phyloP scores from a whole-genome alignment of 2,888 invertebrate genomes.

The Andrena trimmerana region DNA sequence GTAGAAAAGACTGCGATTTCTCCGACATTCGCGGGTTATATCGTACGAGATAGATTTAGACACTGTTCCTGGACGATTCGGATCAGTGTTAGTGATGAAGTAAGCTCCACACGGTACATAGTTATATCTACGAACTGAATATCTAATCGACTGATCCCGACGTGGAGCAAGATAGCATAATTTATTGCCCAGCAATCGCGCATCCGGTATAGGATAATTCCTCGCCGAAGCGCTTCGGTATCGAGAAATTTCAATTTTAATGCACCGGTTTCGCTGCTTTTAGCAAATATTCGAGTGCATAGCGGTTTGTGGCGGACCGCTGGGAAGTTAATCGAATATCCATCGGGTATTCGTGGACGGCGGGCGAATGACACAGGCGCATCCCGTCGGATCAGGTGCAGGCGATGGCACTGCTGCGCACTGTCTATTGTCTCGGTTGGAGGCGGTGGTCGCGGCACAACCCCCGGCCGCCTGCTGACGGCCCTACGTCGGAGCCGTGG shows the following conservation, averaged over 20 bases:
- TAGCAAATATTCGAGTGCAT: conserved; percentile 7
- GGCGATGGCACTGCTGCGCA: conserved; percentile 70
- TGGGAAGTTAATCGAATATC: conserved; percentile 20
- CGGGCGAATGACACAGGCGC: conserved; percentile 9
- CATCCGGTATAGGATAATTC: conserved; percentile 9
- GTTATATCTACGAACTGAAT: not conserved
- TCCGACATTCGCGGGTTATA: too few species aligned
- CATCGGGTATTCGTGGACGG: conserved; percentile 1
- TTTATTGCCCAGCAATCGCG: conserved; percentile 5
- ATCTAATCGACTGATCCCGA: not conserved
- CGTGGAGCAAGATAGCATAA: not conserved
- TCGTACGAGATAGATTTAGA: too few species aligned
- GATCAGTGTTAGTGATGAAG: too few species aligned
- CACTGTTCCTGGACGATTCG: too few species aligned
- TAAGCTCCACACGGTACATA: not conserved
- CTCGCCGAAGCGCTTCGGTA: conserved; percentile 12
- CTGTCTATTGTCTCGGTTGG: conserved; percentile 81
- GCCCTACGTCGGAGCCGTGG: conserved; percentile 76
- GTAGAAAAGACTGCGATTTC: too few species aligned
- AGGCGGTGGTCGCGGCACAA: conserved; percentile 77
- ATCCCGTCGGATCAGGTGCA: conserved; percentile 47
- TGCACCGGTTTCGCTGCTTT: not conserved
- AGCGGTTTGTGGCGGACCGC: conserved; percentile 2
- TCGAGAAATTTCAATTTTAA: conserved; percentile 22
- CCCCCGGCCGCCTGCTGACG: conserved; percentile 76